Evolutionary conservation across 2,888 invertebrate genomes (phyloP), one percentile per base, ranked within the genome.

Genomic region (Cosmorhoe ocellata): DNA sequence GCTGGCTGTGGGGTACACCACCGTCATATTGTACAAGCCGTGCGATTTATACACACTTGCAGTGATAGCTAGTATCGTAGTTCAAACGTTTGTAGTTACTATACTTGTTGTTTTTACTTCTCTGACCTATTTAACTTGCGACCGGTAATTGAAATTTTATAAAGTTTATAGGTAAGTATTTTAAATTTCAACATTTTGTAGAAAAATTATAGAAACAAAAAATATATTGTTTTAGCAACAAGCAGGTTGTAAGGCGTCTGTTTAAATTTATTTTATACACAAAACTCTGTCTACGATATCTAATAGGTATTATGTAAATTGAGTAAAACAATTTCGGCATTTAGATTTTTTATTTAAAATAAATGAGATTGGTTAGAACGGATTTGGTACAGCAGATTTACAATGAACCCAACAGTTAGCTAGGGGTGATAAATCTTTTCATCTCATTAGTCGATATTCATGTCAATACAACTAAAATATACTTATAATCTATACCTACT

Each of bases 31-130:
- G 63, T 67, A 61, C 47, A 86, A 84, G 74, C 83, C 81, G 72
- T 84, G 81, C 74, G 84, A 88, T 78, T 58, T 74, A 36, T 83
- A 84, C 74, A 83, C 86, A 58, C 64, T 81, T 63, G 78, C 84
- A 78, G 81, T 86, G 81, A 77, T 88, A 80, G 68, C 78, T 72
- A 77, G 82, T 77, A 61, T 84, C 66, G 61, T 84, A 75, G 56
- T 84, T 75, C 81, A 78, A 71, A 71, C 78, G 68, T 74, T 82
- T 59, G 68, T 86, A 70, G 74, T 81, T 70, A 82, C 70, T 66
- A 54, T 84, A 70, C 63, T 64, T 69, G 59, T 79, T 70, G 63
- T 81, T 76, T 81, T 74, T 71, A 79, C 78, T 66, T 71, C 77
- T 68, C 63, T 69, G 67, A 69, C 66, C 68, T 67, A 70, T 53